Conservation (phyloP, 2,797 vertebrate genomes). For the Crocodylus rhombifer region DNA sequence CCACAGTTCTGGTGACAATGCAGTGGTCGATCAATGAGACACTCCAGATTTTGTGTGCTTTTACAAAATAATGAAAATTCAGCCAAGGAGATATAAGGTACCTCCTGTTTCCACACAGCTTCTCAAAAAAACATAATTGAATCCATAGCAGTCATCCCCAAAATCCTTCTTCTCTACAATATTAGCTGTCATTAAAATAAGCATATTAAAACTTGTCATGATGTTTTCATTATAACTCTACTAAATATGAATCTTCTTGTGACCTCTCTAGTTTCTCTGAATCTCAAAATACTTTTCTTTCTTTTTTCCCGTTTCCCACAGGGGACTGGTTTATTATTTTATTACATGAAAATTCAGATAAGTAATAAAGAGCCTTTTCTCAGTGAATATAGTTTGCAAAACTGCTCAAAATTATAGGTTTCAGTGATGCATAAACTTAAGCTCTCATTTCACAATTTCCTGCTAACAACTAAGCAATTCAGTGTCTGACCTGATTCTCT, state of each 20-base stretch:
- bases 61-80: neutral
- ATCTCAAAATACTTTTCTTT: neutral
- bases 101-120: neutral
- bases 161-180: neutral
- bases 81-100: neutral
- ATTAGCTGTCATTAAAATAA: neutral
- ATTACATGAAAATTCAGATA: neutral
- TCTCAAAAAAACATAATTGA: conserved; percentile 35
- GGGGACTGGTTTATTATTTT: neutral
- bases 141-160: conserved; percentile 12
- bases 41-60: neutral
- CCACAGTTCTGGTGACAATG: neutral
- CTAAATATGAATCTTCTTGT: neutral
- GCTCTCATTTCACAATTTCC: conserved; percentile 40
- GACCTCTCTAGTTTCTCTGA: neutral
- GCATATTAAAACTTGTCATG: neutral
- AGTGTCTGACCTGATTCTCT: conserved; percentile 2
- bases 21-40: neutral
- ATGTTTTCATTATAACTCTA: neutral
- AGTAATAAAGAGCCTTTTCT: neutral
- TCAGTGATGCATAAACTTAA: conserved; percentile 37
- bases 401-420: conserved; percentile 42
- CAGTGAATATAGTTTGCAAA: neutral
- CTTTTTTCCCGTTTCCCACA: neutral
- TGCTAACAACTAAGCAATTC: conserved; percentile 56